Evolutionary conservation across 1,140 invertebrate genomes (phyloP), one percentile per base, ranked within the genome.

Genomic region (Melipona quadrifasciata): DNA sequence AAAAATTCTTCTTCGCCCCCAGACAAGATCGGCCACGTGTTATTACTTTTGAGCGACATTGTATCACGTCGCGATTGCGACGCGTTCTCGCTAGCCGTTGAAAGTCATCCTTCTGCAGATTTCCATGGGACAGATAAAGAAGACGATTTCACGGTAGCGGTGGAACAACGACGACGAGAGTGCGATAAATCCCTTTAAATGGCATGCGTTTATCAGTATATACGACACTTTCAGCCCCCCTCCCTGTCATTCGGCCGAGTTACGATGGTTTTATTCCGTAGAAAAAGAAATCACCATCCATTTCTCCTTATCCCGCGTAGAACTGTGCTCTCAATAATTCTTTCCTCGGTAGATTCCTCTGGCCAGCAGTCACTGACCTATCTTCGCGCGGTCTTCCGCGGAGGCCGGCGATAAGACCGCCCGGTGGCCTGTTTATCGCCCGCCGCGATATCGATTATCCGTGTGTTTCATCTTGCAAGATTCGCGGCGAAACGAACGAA

Each of bases 391-490:
- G 39, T 39, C 53, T 74, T 51, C 17, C 19, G 77, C 61, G 57
- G 47, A 51, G 47, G 14, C 34, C 55, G 55, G 8, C 39, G 76
- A 89, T 82, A 80, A 89, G 31, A 17, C n/a, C 10, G 24, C 31
- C 21, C 39, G 10, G 19, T n/a, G 68, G 24, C 55, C 31, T 74
- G 64, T 34, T 86, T 82, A 77, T 89, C 76, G 53, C 27, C 0
- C 0, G 14, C 74, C n/a, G 55, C 57, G 82, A 88, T 80, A 82
- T 82, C 70, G 79, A 89, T 89, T 86, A 86, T 85, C 79, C 72
- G 39, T 47, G 65, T 47, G 65, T 51, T 82, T 39, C 10, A 16
- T 17, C 14, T 6, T 10, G 27, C n/a, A 27, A 84, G 53, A 86
- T 88, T 85, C 78, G 74, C 58, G 57, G 64, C 70, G 55, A 39